Percentiles rank a stretch among this genome's conserved stretches.
phyloP scores from a whole-genome alignment of 2,113 vertebrate genomes.

The Callithrix jacchus region DNA sequence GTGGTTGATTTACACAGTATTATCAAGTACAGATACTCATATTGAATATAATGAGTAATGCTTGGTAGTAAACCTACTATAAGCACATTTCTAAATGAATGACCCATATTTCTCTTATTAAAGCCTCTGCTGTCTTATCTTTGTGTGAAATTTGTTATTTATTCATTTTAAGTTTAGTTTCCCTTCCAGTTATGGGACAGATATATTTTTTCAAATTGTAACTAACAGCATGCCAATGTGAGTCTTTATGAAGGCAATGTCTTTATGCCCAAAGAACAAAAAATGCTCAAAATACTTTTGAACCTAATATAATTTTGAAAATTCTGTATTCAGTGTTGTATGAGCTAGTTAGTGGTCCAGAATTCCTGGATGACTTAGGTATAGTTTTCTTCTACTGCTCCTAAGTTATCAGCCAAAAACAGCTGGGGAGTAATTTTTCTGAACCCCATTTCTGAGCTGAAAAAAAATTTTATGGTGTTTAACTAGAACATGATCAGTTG shows the following conservation, averaged over 20 bases:
- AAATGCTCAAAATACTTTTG: neutral
- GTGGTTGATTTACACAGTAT: neutral
- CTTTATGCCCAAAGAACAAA: conserved; percentile 56
- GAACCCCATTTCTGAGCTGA: conserved; percentile 44
- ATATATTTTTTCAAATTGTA: conserved; percentile 10
- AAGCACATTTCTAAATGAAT: neutral
- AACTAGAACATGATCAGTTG: conserved; percentile 65
- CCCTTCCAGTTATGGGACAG: neutral
- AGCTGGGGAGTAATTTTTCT: conserved; percentile 70
- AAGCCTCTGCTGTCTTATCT: neutral
- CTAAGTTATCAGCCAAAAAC: conserved; percentile 75
- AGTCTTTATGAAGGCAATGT: conserved; percentile 44
- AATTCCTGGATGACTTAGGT: conserved; percentile 71
- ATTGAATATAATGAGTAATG: neutral
- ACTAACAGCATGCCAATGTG: conserved; percentile 40
- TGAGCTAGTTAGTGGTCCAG: conserved; percentile 61
- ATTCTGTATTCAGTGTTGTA: conserved; percentile 33
- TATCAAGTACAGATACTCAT: neutral
- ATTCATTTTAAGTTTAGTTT: conserved; percentile 43
- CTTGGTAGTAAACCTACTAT: neutral
- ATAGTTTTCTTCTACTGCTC: conserved; percentile 61
- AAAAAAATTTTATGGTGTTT: conserved; percentile 58
- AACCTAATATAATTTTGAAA: neutral
- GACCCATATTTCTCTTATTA: neutral
- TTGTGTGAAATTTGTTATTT: conserved; percentile 1